Percentiles rank a stretch among this genome's conserved stretches.
Conservation (phyloP, 2,113 vertebrate genomes). For the Dicaeum eximium region DNA sequence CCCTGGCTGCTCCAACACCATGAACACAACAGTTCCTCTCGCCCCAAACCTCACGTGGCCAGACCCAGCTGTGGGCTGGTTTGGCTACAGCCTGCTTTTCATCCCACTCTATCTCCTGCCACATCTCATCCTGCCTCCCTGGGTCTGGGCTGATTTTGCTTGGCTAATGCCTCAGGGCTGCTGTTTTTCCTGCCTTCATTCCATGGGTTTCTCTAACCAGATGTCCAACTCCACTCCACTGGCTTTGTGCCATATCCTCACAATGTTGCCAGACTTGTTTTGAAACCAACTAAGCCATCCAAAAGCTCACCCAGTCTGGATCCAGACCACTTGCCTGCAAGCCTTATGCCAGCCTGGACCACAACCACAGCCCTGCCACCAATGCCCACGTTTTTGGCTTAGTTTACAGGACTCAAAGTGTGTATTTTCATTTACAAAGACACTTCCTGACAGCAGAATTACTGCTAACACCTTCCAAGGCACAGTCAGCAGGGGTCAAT, state of each 20-base stretch:
- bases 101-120: neutral
- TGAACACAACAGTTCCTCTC: neutral
- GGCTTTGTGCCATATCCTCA: neutral
- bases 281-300: neutral
- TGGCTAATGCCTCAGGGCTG: neutral
- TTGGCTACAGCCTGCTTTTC: neutral
- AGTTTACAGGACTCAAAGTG: neutral
- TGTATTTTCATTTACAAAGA: neutral
- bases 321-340: neutral
- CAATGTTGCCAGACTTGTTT: neutral
- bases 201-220: neutral
- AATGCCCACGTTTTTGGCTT: neutral
- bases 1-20: neutral
- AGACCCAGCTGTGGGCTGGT: neutral
- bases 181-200: constrained; percentile 7
- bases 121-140: neutral
- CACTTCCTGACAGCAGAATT: neutral
- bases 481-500: neutral
- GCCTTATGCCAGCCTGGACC: neutral
- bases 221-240: neutral
- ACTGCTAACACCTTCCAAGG: neutral
- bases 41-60: neutral
- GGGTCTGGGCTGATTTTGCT: neutral
- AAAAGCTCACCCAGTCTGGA: neutral
- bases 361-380: neutral